Evolutionary conservation across 2,888 invertebrate species (phyloP), one percentile per base, ranked within the genome.

Genomic region (Lordiphosa andalusiaca): DNA sequence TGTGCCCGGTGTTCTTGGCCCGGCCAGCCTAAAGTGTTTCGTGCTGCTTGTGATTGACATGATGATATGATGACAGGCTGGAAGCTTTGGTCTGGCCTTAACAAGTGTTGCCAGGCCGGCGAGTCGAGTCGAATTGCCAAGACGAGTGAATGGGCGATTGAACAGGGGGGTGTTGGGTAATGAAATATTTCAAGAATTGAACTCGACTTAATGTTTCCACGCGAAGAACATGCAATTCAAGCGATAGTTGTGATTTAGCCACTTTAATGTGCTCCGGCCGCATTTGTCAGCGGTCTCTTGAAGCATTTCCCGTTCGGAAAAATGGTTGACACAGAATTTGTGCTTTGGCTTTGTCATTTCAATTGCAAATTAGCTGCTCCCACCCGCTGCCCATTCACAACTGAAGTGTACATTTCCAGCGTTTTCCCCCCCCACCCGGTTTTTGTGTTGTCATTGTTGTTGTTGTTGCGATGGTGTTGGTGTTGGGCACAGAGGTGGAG

Each of bases 321-420:
- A 42, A 42, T 42, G 12, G 19, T 41, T 41, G 12, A 25, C 60
- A 61, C 60, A 53, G 67, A 74, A 76, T 73, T 81, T 71, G 78
- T 62, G 41, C 71, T 73, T 67, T 25, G 62, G 59, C 71, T 71
- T 41, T 55, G 83, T 80, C 75, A 77, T 77, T 77, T 77, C 76
- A 78, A 77, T 77, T 77, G 76, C 76, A 77, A 77, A 77, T 77
- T 82, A 77, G 80, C 82, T 63, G 49, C 33, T 12, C 56, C 56
- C 5, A 6, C 16, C 7, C 10, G 4, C 25, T 25, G 35, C 25
- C 25, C 38, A 38, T 30, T 42, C 30, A 42, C 66, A 58, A 57
- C 48, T 64, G 50, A 59, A 77, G 76, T 77, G 82, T 69, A 69
- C 69, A 73, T 41, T 60, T 60, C 63, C 59, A 25, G 9, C 60